Conservation (phyloP, 1,140 invertebrate genomes). For the Danaus melanippus region DNA sequence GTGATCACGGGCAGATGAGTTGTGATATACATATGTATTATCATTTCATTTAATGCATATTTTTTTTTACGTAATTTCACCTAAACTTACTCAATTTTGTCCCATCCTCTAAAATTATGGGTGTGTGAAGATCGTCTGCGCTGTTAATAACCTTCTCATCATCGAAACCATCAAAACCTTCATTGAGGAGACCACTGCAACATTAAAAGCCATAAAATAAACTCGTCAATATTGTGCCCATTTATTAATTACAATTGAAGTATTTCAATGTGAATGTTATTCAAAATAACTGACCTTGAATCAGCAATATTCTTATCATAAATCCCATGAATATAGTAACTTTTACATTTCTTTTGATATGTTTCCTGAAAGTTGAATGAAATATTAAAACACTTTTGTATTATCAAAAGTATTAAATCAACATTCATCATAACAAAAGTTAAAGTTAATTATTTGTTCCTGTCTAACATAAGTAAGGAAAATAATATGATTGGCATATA, state of each 20-base stretch:
- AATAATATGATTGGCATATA: slow-evolving; percentile 3
- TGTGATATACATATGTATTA: no score
- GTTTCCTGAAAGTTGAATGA: slow-evolving; percentile 53
- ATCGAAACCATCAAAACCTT: slow-evolving; percentile 50
- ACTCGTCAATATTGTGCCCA: no score
- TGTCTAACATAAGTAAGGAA: no score
- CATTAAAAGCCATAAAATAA: background rate
- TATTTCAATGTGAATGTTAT: no score
- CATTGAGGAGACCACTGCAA: slow-evolving; percentile 56
- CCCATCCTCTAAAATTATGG: slow-evolving; percentile 62
- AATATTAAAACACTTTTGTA: no score
- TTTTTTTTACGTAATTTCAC: no score
- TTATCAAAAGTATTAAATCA: no score
- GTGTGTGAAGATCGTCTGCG: slow-evolving; percentile 44
- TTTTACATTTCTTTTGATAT: slow-evolving; percentile 80
- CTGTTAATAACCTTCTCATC: slow-evolving; percentile 39
- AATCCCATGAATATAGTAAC: slow-evolving; percentile 76
- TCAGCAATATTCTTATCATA: slow-evolving; percentile 72
- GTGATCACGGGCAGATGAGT: no score
- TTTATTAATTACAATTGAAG: background rate
- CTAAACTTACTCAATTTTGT: slow-evolving; percentile 47
- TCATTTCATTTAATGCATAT: no score
- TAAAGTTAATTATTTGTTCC: background rate
- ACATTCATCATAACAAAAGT: slow-evolving; percentile 13
- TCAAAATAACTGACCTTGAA: slow-evolving; percentile 46